Conservation (phyloP, 1,140 invertebrate genomes). For the Bombus confusus region DNA sequence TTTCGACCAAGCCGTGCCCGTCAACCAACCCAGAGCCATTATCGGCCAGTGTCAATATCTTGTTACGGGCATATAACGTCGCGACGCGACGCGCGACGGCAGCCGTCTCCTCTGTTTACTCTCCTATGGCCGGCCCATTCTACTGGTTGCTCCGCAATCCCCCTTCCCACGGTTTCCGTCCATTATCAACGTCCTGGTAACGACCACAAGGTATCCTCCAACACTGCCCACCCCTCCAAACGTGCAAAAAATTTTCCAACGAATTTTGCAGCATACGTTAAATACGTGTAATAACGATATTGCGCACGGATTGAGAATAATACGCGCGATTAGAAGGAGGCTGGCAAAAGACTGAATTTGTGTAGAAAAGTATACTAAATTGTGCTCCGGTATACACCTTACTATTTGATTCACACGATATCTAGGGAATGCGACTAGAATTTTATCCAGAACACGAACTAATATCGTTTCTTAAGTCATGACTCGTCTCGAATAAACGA, state of each 20-base stretch:
- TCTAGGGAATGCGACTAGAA: background rate
- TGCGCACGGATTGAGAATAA: background rate
- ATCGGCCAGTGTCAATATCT: conserved; percentile 77
- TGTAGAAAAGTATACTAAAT: background rate
- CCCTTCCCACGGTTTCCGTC: conserved; percentile 36
- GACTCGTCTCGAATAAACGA: background rate
- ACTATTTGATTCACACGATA: background rate
- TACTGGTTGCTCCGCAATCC: conserved; percentile 20
- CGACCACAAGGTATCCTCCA: conserved; percentile 30
- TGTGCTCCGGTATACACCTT: background rate
- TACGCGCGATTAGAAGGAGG: background rate
- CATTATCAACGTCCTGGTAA: conserved; percentile 44
- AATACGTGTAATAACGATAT: background rate
- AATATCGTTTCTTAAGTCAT: background rate
- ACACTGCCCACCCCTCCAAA: background rate
- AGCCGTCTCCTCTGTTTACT: conserved; percentile 73
- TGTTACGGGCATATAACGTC: conserved; percentile 73
- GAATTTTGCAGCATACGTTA: background rate
- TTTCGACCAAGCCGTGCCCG: conserved; percentile 62
- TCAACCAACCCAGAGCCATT: conserved; percentile 72
- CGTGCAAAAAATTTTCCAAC: conserved; percentile 27
- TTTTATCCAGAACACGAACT: background rate
- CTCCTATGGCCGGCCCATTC: conserved; percentile 61
- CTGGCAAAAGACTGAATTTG: background rate
- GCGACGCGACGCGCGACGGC: conserved; percentile 61